phyloP scores from a whole-genome alignment of 2,113 vertebrate species.

The Rhombomys opimus region DNA sequence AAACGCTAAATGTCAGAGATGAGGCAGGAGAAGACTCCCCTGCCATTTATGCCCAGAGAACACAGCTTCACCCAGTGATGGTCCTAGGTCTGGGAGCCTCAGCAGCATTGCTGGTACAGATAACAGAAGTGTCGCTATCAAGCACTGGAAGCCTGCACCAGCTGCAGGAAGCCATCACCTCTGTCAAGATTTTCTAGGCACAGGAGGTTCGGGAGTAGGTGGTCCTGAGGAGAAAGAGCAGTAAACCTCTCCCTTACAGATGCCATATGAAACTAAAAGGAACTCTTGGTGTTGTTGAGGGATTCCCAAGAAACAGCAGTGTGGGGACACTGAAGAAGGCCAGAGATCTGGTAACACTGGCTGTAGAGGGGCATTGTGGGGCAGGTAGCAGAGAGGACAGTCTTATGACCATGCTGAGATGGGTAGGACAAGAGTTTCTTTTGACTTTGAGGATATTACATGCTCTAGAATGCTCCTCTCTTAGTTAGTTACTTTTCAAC shows the following conservation, averaged over 20 bases:
- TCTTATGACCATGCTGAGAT: not conserved
- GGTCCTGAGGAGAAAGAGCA: not conserved
- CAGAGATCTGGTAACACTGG: not conserved
- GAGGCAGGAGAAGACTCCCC: not conserved
- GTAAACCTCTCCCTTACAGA: not conserved
- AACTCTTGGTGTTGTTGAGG: not conserved
- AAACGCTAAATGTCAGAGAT: not conserved
- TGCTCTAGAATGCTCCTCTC: not conserved
- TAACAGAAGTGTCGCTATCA: too few relatives aligned
- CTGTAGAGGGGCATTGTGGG: too few relatives aligned
- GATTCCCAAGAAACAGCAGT: not conserved
- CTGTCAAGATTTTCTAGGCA: not conserved
- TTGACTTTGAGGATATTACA: not conserved
- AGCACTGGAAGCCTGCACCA: not conserved
- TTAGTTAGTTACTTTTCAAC: not conserved
- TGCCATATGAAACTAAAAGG: not conserved
- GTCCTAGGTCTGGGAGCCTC: not conserved
- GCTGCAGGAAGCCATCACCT: not conserved
- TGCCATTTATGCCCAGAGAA: not conserved
- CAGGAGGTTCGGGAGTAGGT: not conserved
- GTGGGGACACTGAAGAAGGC: not conserved
- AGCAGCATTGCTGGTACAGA: too few relatives aligned
- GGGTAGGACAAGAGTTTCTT: not conserved
- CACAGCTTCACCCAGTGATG: not conserved
- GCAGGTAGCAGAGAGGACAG: too few relatives aligned